These are phyloP conservation scores for Chironomus tepperi DNA, from an alignment of 1,140 invertebrate species.

Conservation along the genomic window DNA sequence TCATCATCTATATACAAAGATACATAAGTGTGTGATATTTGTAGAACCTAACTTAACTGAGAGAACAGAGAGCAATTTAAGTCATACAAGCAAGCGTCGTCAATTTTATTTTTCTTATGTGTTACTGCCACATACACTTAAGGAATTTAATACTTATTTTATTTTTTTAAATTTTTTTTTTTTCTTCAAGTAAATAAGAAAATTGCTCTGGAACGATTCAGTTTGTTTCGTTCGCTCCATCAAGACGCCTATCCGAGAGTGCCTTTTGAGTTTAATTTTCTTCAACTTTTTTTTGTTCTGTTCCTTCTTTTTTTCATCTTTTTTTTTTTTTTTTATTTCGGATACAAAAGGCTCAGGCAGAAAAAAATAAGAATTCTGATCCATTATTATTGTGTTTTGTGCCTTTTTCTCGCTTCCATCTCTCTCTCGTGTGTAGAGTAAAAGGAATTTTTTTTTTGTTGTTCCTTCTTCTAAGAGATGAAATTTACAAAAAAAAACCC, in stretches of 20 bases:
- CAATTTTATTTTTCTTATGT: not conserved
- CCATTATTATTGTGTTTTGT: constrained; percentile 19
- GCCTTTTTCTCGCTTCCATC: not conserved
- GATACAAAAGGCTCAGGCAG: not conserved
- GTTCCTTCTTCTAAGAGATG: not conserved
- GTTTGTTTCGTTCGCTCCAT: constrained; percentile 5
- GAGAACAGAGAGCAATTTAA: constrained; percentile 8
- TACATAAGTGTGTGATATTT: not conserved
- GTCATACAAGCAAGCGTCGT: not conserved
- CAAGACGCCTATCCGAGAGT: not conserved
- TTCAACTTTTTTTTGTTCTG: not conserved
- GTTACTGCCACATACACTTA: not conserved
- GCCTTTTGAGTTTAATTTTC: not conserved
- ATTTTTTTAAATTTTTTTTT: no score
- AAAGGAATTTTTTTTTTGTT: not conserved
- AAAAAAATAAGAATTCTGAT: constrained; percentile 4
- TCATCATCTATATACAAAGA: not conserved
- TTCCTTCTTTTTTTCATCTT: not conserved
- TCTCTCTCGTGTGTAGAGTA: not conserved
- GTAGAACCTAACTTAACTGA: not conserved
- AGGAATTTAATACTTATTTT: no score
- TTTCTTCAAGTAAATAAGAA: not conserved
- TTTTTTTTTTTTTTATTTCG: no score
- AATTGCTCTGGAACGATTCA: constrained; percentile 8
- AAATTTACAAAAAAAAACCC: not conserved